These are phyloP conservation scores for Oryzias melastigma DNA, from an alignment of 2,113 vertebrate genomes.

Conservation along the genomic window DNA sequence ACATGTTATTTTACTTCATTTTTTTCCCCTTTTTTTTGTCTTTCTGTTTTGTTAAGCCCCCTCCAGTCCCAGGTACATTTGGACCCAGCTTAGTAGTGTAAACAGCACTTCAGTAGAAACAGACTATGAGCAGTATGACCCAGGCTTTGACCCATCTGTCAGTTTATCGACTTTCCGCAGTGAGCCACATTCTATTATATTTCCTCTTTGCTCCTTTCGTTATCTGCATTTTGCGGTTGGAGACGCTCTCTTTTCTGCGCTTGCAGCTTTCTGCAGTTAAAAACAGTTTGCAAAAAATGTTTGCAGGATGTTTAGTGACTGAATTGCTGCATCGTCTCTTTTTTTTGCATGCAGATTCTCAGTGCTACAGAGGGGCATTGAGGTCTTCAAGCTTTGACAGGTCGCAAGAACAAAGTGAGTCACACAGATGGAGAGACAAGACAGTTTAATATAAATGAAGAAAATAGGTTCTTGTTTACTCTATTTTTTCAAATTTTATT, in stretches of 20 bases:
- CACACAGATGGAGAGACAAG: background rate
- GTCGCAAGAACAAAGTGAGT: constrained; percentile 67
- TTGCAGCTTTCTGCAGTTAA: background rate
- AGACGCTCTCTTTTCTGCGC: constrained; percentile 2
- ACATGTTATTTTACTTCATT: background rate
- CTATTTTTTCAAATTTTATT: too few relatives aligned
- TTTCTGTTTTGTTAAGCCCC: constrained; percentile 48
- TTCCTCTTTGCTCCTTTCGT: constrained; percentile 16
- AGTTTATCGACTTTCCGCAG: constrained; percentile 72
- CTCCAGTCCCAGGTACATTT: constrained; percentile 29
- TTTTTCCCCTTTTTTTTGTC: background rate
- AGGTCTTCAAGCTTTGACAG: constrained; percentile 26
- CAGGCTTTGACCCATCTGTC: constrained; percentile 36
- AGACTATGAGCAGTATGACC: constrained; percentile 66
- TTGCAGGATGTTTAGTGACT: constrained; percentile 20
- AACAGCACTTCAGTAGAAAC: constrained; percentile 66
- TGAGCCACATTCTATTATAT: constrained; percentile 53
- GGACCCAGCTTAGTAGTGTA: constrained; percentile 66
- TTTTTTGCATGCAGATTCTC: constrained; percentile 60
- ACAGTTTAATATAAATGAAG: too few relatives aligned
- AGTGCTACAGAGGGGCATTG: constrained; percentile 45
- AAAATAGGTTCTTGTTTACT: too few relatives aligned
- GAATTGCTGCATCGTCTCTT: background rate
- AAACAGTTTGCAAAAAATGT: constrained; percentile 7
- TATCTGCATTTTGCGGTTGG: constrained; percentile 27